Percentiles rank a stretch among this genome's conserved stretches.
phyloP scores from a whole-genome alignment of 1,140 invertebrate species.

The Pseudomyrmex gracilis region DNA sequence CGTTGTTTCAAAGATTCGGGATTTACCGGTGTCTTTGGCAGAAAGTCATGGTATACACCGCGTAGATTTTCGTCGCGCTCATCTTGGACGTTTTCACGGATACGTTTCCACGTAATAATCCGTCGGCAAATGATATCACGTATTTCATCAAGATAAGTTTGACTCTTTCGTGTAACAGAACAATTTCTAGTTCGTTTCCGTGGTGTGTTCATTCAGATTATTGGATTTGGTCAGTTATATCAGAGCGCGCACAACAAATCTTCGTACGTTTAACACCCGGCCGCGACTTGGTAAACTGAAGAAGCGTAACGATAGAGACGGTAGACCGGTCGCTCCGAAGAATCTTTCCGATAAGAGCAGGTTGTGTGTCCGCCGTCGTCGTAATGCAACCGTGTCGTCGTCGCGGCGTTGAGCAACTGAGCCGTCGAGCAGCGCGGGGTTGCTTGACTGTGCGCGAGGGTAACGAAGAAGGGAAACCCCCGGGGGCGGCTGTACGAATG shows the following conservation, averaged over 20 bases:
- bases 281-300: not conserved
- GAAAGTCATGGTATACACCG: no score
- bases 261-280: slow-evolving; percentile 14
- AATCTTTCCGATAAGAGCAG: slow-evolving; percentile 38
- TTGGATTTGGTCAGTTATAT: not conserved
- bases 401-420: slow-evolving; percentile 85
- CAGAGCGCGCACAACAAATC: not conserved
- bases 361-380: slow-evolving; percentile 53
- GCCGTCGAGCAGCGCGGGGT: slow-evolving; percentile 80
- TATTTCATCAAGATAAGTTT: not conserved
- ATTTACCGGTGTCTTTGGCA: not conserved
- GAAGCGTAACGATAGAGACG: not conserved
- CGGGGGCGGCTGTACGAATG: slow-evolving; percentile 73
- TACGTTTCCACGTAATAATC: not conserved
- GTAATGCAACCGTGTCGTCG: slow-evolving; percentile 82
- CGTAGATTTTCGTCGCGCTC: not conserved
- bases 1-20: not conserved
- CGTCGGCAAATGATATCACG: not conserved
- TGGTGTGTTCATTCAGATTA: not conserved
- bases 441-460: slow-evolving; percentile 79
- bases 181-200: not conserved
- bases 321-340: slow-evolving; percentile 5
- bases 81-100: not conserved
- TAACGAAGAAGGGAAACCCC: slow-evolving; percentile 78
- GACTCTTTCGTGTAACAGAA: not conserved